These are phyloP conservation scores for Diglossa brunneiventris DNA, from an alignment of 2,113 vertebrate species.

Conservation along the genomic window DNA sequence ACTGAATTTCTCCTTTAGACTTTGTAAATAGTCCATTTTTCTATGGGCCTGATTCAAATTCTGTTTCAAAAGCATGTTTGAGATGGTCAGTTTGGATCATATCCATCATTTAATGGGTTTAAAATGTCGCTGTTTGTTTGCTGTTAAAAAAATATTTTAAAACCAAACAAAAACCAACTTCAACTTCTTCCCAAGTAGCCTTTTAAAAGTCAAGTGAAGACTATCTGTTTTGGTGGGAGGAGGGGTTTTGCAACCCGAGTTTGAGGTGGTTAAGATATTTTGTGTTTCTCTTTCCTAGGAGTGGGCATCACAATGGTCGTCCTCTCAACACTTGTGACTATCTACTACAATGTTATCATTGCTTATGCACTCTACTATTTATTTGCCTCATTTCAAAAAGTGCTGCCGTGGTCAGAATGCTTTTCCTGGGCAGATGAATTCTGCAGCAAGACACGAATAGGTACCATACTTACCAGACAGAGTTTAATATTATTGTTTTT, in stretches of 20 bases:
- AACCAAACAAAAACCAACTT: not conserved
- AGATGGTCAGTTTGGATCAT: not conserved
- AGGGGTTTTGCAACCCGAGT: accelerated
- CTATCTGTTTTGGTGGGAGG: not conserved
- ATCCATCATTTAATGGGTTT: not conserved
- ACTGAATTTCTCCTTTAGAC: not conserved
- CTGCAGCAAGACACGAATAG: slow-evolving; percentile 77
- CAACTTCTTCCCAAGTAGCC: not conserved
- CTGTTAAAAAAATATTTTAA: not conserved
- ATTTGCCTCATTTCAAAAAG: slow-evolving; percentile 89
- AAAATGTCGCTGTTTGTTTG: not conserved
- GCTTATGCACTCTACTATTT: slow-evolving; percentile 91
- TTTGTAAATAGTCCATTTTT: not conserved
- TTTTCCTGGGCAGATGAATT: slow-evolving; percentile 72
- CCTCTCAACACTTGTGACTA: slow-evolving; percentile 80
- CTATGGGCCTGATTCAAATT: not conserved
- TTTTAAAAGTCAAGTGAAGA: not conserved
- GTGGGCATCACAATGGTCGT: slow-evolving; percentile 89
- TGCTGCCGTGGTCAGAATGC: slow-evolving; percentile 86
- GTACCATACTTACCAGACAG: slow-evolving; percentile 56
- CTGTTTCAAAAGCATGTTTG: not conserved
- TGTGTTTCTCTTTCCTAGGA: slow-evolving; percentile 74
- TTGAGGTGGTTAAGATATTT: not conserved
- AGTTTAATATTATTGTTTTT: not conserved
- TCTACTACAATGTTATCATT: slow-evolving; percentile 95